phyloP scores from a whole-genome alignment of 1,140 invertebrate species.

The Lanistes nyassanus region DNA sequence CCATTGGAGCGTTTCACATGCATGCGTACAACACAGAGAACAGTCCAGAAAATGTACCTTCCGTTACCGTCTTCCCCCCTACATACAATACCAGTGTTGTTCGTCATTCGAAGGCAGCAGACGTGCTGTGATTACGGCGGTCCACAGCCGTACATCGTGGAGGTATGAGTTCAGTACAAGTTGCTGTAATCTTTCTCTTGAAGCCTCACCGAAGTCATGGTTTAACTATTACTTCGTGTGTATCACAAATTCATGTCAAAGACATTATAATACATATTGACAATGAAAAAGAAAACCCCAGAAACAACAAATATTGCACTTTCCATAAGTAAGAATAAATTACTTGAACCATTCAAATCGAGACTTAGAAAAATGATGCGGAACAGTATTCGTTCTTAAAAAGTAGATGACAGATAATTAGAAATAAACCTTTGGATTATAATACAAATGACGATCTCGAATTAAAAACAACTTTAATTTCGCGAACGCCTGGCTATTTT shows the following conservation, averaged over 20 bases:
- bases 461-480: no score
- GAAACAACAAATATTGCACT: conserved; percentile 20
- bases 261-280: not conserved
- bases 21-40: conserved; percentile 13
- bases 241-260: conserved; percentile 9
- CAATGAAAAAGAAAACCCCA: conserved; percentile 1
- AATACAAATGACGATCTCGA: no score
- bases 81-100: not conserved
- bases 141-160: not conserved
- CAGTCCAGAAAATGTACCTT: conserved; percentile 18
- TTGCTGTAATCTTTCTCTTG: not conserved
- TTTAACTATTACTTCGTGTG: not conserved
- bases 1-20: conserved; percentile 11
- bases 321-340: conserved; percentile 5
- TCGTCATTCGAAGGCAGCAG: not conserved
- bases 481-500: not conserved
- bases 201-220: not conserved
- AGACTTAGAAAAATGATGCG: not conserved
- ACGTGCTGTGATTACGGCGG: not conserved
- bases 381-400: no score
- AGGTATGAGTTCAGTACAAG: not conserved
- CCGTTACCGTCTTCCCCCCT: not conserved
- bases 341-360: not conserved
- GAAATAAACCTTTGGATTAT: no score
- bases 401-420: no score